phyloP scores from a whole-genome alignment of 2,888 invertebrate genomes.

The Oscheius myriophilus region DNA sequence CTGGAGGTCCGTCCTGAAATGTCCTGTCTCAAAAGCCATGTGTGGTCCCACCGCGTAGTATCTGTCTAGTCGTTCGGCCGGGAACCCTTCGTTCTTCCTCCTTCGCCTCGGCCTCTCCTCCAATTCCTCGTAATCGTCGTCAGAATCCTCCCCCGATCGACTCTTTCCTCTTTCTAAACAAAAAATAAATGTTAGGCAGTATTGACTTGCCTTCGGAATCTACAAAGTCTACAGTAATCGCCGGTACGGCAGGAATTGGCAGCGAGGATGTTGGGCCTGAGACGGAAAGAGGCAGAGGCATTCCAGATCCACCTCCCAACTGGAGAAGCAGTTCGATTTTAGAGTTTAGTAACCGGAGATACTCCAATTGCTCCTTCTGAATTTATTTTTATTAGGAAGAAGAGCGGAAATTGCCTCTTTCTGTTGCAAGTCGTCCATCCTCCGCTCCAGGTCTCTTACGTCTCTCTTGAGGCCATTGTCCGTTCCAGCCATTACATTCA shows the following conservation, averaged over 20 bases:
- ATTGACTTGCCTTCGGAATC: slow-evolving; percentile 15
- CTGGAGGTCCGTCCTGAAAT: no score
- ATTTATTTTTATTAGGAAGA: slow-evolving; percentile 15
- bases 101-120: no score
- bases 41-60: no score
- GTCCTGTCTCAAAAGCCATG: no score
- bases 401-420: slow-evolving; percentile 33
- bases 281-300: slow-evolving; percentile 8
- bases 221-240: slow-evolving; percentile 22
- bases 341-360: slow-evolving; percentile 50
- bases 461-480: slow-evolving; percentile 53
- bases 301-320: slow-evolving; percentile 12
- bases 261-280: background rate
- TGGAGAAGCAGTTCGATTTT: slow-evolving; percentile 34
- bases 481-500: slow-evolving; percentile 71
- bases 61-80: no score
- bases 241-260: slow-evolving; percentile 2
- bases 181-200: no score
- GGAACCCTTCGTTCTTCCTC: no score
- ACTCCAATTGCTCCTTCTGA: slow-evolving; percentile 54
- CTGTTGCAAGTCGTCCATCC: slow-evolving; percentile 53
- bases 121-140: no score
- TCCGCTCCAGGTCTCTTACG: slow-evolving; percentile 52
- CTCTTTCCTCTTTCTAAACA: no score
- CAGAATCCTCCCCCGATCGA: no score